Evolutionary conservation across 2,797 vertebrate species (phyloP), one percentile per base, ranked within the genome.

Genomic region (Crenichthys baileyi): DNA sequence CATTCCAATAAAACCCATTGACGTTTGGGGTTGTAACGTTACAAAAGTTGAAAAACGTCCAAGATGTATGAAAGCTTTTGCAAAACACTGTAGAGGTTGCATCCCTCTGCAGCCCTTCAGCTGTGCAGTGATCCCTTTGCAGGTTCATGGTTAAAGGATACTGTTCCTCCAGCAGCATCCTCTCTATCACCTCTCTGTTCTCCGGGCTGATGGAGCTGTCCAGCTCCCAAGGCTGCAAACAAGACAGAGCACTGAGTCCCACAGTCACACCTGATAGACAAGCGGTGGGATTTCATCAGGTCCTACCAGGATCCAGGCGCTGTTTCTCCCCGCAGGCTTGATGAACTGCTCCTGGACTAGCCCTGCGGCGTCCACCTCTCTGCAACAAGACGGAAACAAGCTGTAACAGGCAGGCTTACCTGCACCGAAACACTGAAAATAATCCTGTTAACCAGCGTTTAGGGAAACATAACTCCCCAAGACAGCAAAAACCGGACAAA

Each of bases 101-200:
- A 20, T 26, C 60, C 29, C 16, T 36, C 55, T 56, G 16, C 15
- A 36, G n/a, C 58, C 58, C 7, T 26, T 29, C 58, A 29, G 60
- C 60, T 20, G 61, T 36, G 44, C 44, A 46, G 44, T 11, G 44
- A 46, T 46, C 7, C 11, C 4, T 46, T 46, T 46, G 44, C 44
- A 46, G 11, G 44, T 46, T 46, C 15, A 1, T 24, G 39, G 8
- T 60, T 26, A 53, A 97, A 98, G 97, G 98, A 99, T 99, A 99
- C 97, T 98, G 96, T 92, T 99, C 98, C 90, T 99, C 98, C 89
- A 98, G 91, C 87, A 99, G 90, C 98, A 99, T 99, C 87, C 95
- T 98, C 95, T 99, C 96, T 85, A 99, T 99, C 75, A 88, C 97
- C 83, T 97, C 96, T 84, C 96, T 96, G 93, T 99, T 99, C 90